phyloP scores from a whole-genome alignment of 2,113 vertebrate genomes.

The Trichomycterus rosablanca region DNA sequence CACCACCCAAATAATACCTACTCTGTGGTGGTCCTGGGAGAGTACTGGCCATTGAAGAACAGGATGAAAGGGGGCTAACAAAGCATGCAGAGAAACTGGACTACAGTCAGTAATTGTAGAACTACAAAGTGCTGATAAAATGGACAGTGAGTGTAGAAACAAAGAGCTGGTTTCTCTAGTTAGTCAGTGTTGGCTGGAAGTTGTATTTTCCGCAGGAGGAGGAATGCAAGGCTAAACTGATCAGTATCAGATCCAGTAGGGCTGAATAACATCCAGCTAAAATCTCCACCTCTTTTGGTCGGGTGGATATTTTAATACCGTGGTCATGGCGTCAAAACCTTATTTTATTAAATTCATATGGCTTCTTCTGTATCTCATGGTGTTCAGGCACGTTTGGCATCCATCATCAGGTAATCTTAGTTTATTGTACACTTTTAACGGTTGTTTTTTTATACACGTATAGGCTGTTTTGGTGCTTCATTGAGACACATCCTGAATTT shows the following conservation, averaged over 20 bases:
- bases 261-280: not conserved
- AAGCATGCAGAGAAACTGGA: too few species aligned
- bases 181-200: slow-evolving; percentile 1
- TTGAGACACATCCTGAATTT: not conserved
- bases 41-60: too few species aligned
- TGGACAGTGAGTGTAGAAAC: too few species aligned
- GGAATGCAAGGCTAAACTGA: not conserved
- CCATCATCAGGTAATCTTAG: slow-evolving; percentile 23
- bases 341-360: not conserved
- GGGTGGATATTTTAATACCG: not conserved
- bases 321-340: slow-evolving; percentile 6
- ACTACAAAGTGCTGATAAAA: too few species aligned
- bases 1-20: too few species aligned
- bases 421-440: not conserved
- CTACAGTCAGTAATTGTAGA: too few species aligned
- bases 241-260: not conserved
- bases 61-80: too few species aligned
- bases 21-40: too few species aligned
- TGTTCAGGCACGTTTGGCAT: slow-evolving; percentile 14
- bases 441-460: not conserved
- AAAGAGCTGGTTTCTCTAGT: not conserved
- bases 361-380: slow-evolving; percentile 6
- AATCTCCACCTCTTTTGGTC: not conserved
- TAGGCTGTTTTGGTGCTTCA: too few species aligned
- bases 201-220: slow-evolving; percentile 35